Evolutionary conservation across 1,140 invertebrate species (phyloP).

Genomic region (Lysiphlebus fabarum): DNA sequence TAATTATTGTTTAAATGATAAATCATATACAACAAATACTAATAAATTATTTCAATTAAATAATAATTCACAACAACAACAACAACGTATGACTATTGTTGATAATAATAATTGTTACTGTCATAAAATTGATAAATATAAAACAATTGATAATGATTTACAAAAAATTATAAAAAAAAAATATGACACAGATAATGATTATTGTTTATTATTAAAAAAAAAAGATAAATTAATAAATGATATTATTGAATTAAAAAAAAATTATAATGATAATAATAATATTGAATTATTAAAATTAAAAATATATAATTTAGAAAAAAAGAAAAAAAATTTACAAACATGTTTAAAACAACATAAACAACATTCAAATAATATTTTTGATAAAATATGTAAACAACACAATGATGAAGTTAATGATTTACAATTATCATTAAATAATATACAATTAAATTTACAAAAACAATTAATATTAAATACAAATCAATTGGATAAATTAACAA

Average conservation of each 20-base stretch:
- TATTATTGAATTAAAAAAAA: conserved; percentile 50
- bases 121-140: conserved; percentile 27
- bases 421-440: conserved; percentile 58
- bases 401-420: conserved; percentile 60
- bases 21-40: too few relatives aligned
- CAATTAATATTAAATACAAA: conserved; percentile 58
- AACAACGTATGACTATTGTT: too few relatives aligned
- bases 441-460: conserved; percentile 62
- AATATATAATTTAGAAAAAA: conserved; percentile 59
- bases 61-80: too few relatives aligned
- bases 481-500: conserved; percentile 63
- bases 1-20: too few relatives aligned
- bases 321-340: conserved; percentile 61
- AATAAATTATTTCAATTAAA: too few relatives aligned
- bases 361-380: conserved; percentile 62
- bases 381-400: conserved; percentile 67
- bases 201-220: conserved; percentile 50
- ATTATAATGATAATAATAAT: conserved; percentile 34
- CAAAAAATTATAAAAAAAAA: conserved; percentile 51
- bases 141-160: conserved; percentile 37
- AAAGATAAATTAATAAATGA: conserved; percentile 55
- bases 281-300: conserved; percentile 54
- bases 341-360: conserved; percentile 64
- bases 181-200: conserved; percentile 50
- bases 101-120: conserved; percentile 15